Conservation (phyloP, 2,797 vertebrate species). For the Chelidonichthys spinosus region DNA sequence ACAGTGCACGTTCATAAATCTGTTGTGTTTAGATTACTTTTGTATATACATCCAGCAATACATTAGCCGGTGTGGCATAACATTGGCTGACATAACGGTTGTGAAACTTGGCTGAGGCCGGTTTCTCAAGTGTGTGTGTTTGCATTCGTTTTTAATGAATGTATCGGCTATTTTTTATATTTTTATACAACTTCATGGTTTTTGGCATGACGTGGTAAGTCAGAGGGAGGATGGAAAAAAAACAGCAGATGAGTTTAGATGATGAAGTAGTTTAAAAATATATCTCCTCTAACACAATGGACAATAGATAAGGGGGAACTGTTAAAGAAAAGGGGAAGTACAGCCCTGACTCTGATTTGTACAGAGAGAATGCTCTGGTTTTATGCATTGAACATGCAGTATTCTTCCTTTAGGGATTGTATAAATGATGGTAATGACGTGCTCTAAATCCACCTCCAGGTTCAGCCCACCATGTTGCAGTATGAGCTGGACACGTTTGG, state of each 20-base stretch:
- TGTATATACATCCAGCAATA: conserved; percentile 67
- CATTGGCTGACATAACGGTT: conserved; percentile 50
- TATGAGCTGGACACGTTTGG: conserved; percentile 95
- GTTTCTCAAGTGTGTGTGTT: conserved; percentile 44
- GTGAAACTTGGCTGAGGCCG: conserved; percentile 20
- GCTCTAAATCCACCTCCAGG: conserved; percentile 77
- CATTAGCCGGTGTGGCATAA: conserved; percentile 62
- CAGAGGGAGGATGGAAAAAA: background rate
- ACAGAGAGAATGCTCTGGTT: background rate
- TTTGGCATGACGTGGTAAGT: background rate
- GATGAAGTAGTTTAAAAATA: background rate
- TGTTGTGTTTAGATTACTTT: conserved; percentile 73
- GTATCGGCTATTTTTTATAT: background rate
- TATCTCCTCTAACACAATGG: background rate
- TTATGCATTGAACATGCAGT: background rate
- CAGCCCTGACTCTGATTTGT: background rate
- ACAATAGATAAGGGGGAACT: conserved; percentile 2
- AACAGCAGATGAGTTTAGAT: background rate
- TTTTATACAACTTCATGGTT: background rate
- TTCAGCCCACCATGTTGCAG: conserved; percentile 92
- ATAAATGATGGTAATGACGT: background rate
- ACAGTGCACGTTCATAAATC: conserved; percentile 77
- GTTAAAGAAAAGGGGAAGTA: background rate
- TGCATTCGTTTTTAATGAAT: conserved; percentile 23
- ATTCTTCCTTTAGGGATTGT: background rate